Base-by-base conservation (phyloP, 2,797 vertebrate genomes). In the Liparis tanakae region DNA sequence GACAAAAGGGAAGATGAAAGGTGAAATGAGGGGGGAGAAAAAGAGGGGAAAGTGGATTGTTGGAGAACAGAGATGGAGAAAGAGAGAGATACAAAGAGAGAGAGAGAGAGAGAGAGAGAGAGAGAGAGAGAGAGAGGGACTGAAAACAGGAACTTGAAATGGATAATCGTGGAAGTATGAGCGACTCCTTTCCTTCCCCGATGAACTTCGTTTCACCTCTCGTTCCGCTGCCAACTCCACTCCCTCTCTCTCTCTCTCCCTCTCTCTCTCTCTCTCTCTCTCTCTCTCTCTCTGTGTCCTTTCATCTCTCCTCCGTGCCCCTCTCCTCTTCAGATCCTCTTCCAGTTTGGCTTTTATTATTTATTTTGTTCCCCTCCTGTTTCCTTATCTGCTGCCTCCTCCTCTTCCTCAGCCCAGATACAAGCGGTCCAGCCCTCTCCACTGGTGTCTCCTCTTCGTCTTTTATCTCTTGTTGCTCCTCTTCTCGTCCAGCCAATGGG, bases 141-240 rank as follows among this genome's bases (percentile, higher is more conserved):
- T 44, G 60, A 48, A 56, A 67, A 72, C 68, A 64, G 41, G n/a
- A 66, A 74, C 80, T 76, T 36, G 70, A 80, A 75, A 65, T 17
- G 34, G 75, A 87, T 85, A 81, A 88, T 87, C 86, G 85, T 9
- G 2, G 58, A 73, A 77, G 82, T 68, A 68, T 72, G 66, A 85
- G 79, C 65, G 65, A 61, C 54, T 64, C 51, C 48, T 65, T 41
- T 80, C 70, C 59, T 67, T 55, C 67, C 18, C 9, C 8, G 2
- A 34, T 88, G 91, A 90, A 89, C 87, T 89, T 75, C 25, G 63
- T 66, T 86, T 87, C 87, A 88, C 85, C 90, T 81, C 54, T 48
- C 84, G 61, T 67, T 80, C 63, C 55, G 73, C 67, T 37, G 70
- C 80, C 76, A 87, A 78, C 88, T 82, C 82, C 75, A 74, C 70